Percentiles rank a stretch among this genome's conserved stretches.
phyloP scores from a whole-genome alignment of 1,140 invertebrate species.

The Drosophila tani region DNA sequence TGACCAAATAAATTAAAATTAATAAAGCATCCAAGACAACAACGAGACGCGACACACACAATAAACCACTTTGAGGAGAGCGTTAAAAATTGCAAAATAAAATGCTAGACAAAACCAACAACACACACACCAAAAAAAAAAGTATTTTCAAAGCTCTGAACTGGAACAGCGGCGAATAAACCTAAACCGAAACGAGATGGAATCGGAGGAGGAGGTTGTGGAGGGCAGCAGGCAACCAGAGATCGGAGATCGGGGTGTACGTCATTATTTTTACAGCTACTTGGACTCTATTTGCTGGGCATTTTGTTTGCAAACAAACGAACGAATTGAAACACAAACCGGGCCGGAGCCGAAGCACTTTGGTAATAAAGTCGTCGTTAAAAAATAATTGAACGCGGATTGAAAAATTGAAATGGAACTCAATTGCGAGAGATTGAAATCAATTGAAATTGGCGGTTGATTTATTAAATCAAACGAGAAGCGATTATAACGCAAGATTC shows the following conservation, averaged over 20 bases:
- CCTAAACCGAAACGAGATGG: constrained; percentile 24
- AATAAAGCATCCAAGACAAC: constrained; percentile 37
- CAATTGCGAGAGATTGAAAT: constrained; percentile 64
- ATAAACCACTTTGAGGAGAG: constrained; percentile 42
- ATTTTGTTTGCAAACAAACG: constrained; percentile 58
- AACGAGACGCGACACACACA: constrained; percentile 20
- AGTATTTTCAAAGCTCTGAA: constrained; percentile 54
- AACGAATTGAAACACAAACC: constrained; percentile 44
- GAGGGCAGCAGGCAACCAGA: not conserved
- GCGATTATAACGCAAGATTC: constrained; percentile 28
- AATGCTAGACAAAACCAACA: constrained; percentile 47
- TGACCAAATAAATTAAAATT: constrained; percentile 58
- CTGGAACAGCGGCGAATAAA: constrained; percentile 54
- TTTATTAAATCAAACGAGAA: constrained; percentile 54
- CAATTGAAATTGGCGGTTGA: constrained; percentile 63
- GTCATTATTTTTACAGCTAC: constrained; percentile 66
- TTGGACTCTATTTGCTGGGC: constrained; percentile 51
- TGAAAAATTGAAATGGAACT: constrained; percentile 61
- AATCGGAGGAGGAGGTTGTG: constrained; percentile 2
- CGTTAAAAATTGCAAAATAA: constrained; percentile 60
- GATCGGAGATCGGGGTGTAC: constrained; percentile 36
- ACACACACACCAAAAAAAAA: constrained; percentile 16
- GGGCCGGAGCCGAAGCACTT: constrained; percentile 18
- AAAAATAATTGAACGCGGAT: constrained; percentile 73
- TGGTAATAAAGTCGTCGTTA: constrained; percentile 74